phyloP scores from a whole-genome alignment of 2,113 vertebrate genomes.

The Oncorhynchus tshawytscha region DNA sequence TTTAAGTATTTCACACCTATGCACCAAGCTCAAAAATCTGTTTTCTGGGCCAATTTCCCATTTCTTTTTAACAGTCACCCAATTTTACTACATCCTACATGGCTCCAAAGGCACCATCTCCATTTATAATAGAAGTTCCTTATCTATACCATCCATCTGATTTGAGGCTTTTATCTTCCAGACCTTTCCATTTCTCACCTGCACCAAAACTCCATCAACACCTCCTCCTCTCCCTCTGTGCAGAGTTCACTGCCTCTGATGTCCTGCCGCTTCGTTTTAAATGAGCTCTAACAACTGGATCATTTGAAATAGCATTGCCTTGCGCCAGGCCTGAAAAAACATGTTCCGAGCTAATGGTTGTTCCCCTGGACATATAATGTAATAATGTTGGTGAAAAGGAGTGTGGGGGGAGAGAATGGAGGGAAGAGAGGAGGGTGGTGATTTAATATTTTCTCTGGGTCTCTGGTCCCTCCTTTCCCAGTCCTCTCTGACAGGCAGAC shows the following conservation, averaged over 20 bases:
- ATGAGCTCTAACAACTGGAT: constrained; percentile 76
- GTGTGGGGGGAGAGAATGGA: constrained; percentile 44
- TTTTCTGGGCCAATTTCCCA: constrained; percentile 28
- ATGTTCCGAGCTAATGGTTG: constrained; percentile 71
- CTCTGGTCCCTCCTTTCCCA: constrained; percentile 57
- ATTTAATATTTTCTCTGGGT: constrained; percentile 69
- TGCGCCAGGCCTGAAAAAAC: constrained; percentile 61
- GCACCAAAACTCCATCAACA: constrained; percentile 70
- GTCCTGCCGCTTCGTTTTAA: constrained; percentile 67
- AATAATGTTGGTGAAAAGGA: constrained; percentile 70
- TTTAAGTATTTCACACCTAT: neutral
- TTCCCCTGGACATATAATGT: constrained; percentile 70
- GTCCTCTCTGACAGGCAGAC: constrained; percentile 60
- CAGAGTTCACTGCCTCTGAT: constrained; percentile 63
- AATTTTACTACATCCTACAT: constrained; percentile 60
- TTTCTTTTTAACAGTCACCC: constrained; percentile 2
- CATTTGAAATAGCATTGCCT: constrained; percentile 74
- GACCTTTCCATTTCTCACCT: constrained; percentile 69
- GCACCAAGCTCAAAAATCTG: neutral
- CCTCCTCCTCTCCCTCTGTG: constrained; percentile 61
- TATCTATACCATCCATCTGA: constrained; percentile 69
- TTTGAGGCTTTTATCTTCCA: constrained; percentile 58
- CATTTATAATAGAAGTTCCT: constrained; percentile 65
- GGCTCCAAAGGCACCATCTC: constrained; percentile 54
- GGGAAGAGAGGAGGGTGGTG: constrained; percentile 56